Evolutionary conservation across 2,113 vertebrate genomes (phyloP), one percentile per base, ranked within the genome.

Genomic region (Ameiurus melas): DNA sequence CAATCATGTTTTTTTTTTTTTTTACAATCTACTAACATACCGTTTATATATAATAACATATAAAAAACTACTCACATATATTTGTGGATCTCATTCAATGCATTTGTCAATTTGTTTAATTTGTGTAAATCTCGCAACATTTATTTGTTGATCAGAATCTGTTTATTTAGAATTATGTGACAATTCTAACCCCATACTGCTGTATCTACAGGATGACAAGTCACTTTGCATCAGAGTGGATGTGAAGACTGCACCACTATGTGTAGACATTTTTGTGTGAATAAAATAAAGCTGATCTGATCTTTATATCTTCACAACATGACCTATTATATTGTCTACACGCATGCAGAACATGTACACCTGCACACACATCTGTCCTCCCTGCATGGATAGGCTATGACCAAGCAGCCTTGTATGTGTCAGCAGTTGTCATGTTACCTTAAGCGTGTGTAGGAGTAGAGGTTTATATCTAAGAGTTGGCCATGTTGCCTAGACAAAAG

Each of bases 351-450:
- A 78, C 91, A 89, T 92, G 78, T 92, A 30, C 73, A 87, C 91
- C 93, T 92, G 94, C 85, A 89, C 57, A 70, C 33, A 66, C 47
- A 90, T 94, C 93, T 92, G 92, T 88, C 90, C 91, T 94, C 94
- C 94, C 94, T 95, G 92, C 89, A 89, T 90, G 14, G 51, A 92
- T 93, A 91, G 58, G 33, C 91, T 92, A 92, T 94, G 94, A 94
- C 94, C 90, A 92, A 84, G 60, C 93, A 93, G 95, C 94, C 95
- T 94, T 93, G 92, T 94, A 91, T 43, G 91, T 95, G 95, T 96
- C 95, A 93, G 91, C 83, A 81, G 91, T 60, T 92, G 91, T 95
- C 93, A 95, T 22, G 53, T 92, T 90, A 90, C 1, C 70, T n/a
- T 13, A 83, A 64, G 51, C 10, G n/a, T 85, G 43, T 43, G 68